Evolutionary conservation across 2,888 invertebrate species (phyloP).

Genomic region (Eumacrocentrus americanus): DNA sequence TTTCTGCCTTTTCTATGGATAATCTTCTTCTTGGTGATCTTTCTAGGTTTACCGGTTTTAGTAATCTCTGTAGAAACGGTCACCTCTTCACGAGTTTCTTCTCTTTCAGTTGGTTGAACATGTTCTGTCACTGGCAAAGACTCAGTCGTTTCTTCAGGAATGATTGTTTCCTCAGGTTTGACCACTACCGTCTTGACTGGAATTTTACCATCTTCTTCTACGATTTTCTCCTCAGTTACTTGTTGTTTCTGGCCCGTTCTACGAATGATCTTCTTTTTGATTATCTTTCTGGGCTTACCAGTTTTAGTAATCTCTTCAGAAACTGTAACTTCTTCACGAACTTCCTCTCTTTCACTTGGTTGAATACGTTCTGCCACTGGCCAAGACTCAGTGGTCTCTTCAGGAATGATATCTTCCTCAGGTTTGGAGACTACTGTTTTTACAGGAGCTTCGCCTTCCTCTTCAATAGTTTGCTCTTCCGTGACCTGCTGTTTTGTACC

Average conservation of each 20-base stretch:
- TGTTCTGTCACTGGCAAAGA: slow-evolving; percentile 32
- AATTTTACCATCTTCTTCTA: slow-evolving; percentile 49
- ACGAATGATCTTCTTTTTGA: slow-evolving; percentile 51
- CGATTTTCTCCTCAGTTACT: slow-evolving; percentile 39
- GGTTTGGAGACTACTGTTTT: slow-evolving; percentile 55
- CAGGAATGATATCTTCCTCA: slow-evolving; percentile 46
- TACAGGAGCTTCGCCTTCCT: slow-evolving; percentile 62
- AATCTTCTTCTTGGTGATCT: slow-evolving; percentile 55
- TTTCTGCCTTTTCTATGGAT: slow-evolving; percentile 58
- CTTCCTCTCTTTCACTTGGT: slow-evolving; percentile 44
- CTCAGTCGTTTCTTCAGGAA: slow-evolving; percentile 53
- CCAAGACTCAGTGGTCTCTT: slow-evolving; percentile 49
- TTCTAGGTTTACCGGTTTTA: slow-evolving; percentile 40
- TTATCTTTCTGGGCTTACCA: slow-evolving; percentile 49
- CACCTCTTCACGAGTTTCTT: slow-evolving; percentile 37
- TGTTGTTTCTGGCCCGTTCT: slow-evolving; percentile 52
- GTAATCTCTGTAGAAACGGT: slow-evolving; percentile 45
- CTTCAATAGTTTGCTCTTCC: slow-evolving; percentile 41
- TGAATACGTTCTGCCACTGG: slow-evolving; percentile 19
- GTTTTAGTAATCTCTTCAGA: slow-evolving; percentile 47
- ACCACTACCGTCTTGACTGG: slow-evolving; percentile 55
- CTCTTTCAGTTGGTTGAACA: slow-evolving; percentile 39
- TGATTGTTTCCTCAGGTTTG: slow-evolving; percentile 46
- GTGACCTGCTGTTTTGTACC: slow-evolving; percentile 45
- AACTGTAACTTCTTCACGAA: slow-evolving; percentile 51